Conservation (phyloP, 1,140 invertebrate genomes). For the Bombus confusus region DNA sequence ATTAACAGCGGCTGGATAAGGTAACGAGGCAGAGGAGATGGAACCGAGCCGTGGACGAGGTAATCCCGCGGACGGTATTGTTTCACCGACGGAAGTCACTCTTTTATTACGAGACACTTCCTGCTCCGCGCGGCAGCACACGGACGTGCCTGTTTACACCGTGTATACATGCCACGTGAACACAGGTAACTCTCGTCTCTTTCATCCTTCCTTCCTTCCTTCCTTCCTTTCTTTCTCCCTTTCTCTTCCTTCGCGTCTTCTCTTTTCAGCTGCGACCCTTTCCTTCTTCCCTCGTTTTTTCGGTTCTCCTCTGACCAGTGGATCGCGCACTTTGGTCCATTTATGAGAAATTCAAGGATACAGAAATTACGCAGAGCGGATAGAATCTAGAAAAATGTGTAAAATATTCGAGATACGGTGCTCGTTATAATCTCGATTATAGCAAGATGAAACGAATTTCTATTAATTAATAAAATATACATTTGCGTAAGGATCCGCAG, state of each 20-base stretch:
- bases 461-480: too few relatives aligned
- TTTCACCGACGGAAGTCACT: constrained; percentile 76
- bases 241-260: constrained; percentile 10
- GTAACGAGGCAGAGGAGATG: constrained; percentile 63
- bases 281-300: not conserved
- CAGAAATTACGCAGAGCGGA: too few relatives aligned
- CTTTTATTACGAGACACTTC: constrained; percentile 77
- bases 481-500: too few relatives aligned
- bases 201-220: constrained; percentile 20
- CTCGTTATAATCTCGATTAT: too few relatives aligned
- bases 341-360: too few relatives aligned
- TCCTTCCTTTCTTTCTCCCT: constrained; percentile 15
- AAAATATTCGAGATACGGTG: too few relatives aligned
- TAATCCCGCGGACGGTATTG: constrained; percentile 69
- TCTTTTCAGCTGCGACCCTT: not conserved
- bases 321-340: too few relatives aligned
- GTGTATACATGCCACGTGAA: constrained; percentile 48
- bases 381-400: too few relatives aligned
- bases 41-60: constrained; percentile 62
- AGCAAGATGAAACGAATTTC: too few relatives aligned
- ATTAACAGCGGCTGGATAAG: constrained; percentile 61
- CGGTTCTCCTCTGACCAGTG: too few relatives aligned
- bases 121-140: constrained; percentile 61
- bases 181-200: constrained; percentile 35
- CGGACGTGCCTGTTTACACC: constrained; percentile 60